Evolutionary conservation across 2,888 invertebrate genomes (phyloP).

Genomic region (Dendrolimus houi): DNA sequence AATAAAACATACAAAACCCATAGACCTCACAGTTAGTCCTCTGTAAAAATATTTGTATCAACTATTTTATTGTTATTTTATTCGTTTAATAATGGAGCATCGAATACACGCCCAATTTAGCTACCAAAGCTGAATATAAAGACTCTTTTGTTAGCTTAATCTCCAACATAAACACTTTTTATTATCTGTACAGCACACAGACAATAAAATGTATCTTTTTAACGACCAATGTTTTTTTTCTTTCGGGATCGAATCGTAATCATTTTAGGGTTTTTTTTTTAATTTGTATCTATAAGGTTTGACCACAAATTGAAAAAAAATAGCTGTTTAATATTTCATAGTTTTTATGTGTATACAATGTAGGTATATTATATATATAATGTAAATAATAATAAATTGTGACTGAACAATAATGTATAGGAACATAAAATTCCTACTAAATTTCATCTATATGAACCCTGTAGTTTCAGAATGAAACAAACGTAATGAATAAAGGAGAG

Average conservation of each 20-base stretch:
- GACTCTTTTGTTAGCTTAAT: constrained; percentile 27
- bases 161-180: constrained; percentile 37
- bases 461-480: too few species aligned
- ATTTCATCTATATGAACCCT: too few species aligned
- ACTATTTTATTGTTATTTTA: constrained; percentile 10
- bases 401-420: too few species aligned
- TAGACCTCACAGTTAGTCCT: not conserved
- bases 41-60: constrained; percentile 14
- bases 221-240: not conserved
- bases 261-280: not conserved
- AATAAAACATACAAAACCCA: too few species aligned
- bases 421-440: too few species aligned
- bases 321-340: too few species aligned
- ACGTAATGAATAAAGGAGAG: too few species aligned
- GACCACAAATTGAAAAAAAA: too few species aligned
- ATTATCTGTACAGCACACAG: constrained; percentile 62
- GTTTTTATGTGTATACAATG: too few species aligned
- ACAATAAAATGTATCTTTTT: not conserved
- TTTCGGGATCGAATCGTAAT: not conserved
- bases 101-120: constrained; percentile 33
- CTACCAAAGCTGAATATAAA: constrained; percentile 23
- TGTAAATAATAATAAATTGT: too few species aligned
- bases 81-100: constrained; percentile 10
- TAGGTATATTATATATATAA: too few species aligned
- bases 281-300: not conserved